Base-by-base conservation (phyloP, 1,140 invertebrate genomes). In the Trinorchestia longiramus region DNA sequence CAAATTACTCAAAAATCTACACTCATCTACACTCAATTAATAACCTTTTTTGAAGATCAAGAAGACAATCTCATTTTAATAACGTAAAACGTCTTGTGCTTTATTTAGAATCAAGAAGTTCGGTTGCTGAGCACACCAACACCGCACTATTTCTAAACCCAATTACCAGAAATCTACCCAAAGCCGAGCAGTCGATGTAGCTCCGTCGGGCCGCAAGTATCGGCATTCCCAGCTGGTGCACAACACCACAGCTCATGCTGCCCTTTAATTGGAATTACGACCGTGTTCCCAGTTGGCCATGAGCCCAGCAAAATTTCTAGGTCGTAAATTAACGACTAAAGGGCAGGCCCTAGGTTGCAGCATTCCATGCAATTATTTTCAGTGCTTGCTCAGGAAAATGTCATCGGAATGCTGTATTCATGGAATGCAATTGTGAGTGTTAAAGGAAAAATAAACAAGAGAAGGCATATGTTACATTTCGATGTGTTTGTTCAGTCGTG, bases 231-330 rank as follows among this genome's bases (percentile, higher is more conserved):
- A 77, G 8, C 62, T 36, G 62, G 62, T 3, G 28, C 28, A 23
- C 62, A 23, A 77, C 62, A 53, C 62, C 62, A 36, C 11, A 28
- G 11, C 62, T 15, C 3, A 28, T 23, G 62, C 62, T 77, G 62
- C 62, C 62, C 62, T 77, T 77, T 77, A 77, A 77, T 77, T 77
- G 62, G 62, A 77, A 77, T 77, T 77, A 77, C 62, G 62, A 77
- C 62, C 28, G 62, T 23, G 62, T 77, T 77, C 62, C 11, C 62
- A 77, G 62, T 28, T 11, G 1, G 28, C 62, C 62, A 77, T 77
- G 62, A 77, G 62, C 62, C 36, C 1, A 77, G 62, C 62, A 77
- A 77, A 77, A 77, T 77, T 77, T 77, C 62, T 77, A 36, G 62
- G 62, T 77, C 62, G 62, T 77, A 77, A 77, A 77, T 77, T 77